Evolutionary conservation across 2,888 invertebrate genomes (phyloP).

Genomic region (Colostygia pectinataria): DNA sequence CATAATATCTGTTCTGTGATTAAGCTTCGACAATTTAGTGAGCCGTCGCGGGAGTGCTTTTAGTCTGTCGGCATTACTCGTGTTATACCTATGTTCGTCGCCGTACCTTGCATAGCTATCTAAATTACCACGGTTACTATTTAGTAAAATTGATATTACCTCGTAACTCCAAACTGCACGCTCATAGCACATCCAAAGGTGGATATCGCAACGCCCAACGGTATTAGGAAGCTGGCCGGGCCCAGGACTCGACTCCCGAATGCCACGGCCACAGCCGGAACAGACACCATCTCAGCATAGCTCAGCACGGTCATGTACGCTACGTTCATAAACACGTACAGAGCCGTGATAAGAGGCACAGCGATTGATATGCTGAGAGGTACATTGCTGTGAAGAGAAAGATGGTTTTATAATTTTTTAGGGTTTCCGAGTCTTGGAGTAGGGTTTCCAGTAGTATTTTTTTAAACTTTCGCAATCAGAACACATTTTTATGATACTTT

Average conservation of each 20-base stretch:
- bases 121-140: no score
- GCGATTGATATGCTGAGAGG: constrained; percentile 91
- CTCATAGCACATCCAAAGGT: constrained; percentile 92
- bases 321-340: constrained; percentile 92
- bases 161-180: constrained; percentile 89
- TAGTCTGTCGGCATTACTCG: no score
- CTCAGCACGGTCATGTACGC: constrained; percentile 93
- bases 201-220: constrained; percentile 89
- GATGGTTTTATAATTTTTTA: no score
- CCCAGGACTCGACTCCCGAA: constrained; percentile 87
- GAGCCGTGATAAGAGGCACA: constrained; percentile 89
- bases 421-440: no score
- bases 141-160: constrained; percentile 57
- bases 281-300: constrained; percentile 87
- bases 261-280: constrained; percentile 91
- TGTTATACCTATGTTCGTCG: no score
- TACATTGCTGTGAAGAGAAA: constrained; percentile 85
- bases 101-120: no score
- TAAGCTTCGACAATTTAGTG: no score
- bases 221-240: constrained; percentile 85
- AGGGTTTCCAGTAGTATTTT: no score
- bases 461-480: no score
- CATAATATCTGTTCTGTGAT: no score
- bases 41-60: no score
- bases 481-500: no score